Evolutionary conservation across 1,140 invertebrate species (phyloP).

Genomic region (Pseudoatta argentina): DNA sequence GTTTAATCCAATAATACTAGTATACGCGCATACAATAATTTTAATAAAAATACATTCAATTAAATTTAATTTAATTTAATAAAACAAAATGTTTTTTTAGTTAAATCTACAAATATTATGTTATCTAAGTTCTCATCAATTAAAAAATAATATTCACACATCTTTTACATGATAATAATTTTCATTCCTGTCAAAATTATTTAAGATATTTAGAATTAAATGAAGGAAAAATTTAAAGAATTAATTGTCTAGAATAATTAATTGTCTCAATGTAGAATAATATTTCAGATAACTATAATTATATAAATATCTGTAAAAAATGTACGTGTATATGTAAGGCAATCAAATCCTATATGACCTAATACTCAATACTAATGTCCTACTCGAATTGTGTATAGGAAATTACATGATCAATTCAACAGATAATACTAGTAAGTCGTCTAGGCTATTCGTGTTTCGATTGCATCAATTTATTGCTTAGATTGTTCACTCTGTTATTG

Average conservation of each 20-base stretch:
- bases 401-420: too few relatives aligned
- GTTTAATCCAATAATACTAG: not conserved
- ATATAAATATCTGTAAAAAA: not conserved
- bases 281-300: not conserved
- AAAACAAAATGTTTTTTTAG: not conserved
- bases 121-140: not conserved
- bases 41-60: not conserved
- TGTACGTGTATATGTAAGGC: not conserved
- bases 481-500: too few relatives aligned
- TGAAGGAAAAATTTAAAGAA: not conserved
- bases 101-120: not conserved
- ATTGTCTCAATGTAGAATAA: not conserved
- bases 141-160: not conserved
- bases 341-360: too few relatives aligned
- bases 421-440: too few relatives aligned
- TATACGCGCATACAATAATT: not conserved
- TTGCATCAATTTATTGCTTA: too few relatives aligned
- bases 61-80: too few relatives aligned
- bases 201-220: not conserved
- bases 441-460: too few relatives aligned
- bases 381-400: too few relatives aligned
- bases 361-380: too few relatives aligned
- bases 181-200: not conserved
- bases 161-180: not conserved
- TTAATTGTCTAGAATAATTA: not conserved